A percentile compares a stretch with the other conserved stretches of the same genome.
Conservation (phyloP, 2,797 vertebrate species). For the Eidolon dupreanum region DNA sequence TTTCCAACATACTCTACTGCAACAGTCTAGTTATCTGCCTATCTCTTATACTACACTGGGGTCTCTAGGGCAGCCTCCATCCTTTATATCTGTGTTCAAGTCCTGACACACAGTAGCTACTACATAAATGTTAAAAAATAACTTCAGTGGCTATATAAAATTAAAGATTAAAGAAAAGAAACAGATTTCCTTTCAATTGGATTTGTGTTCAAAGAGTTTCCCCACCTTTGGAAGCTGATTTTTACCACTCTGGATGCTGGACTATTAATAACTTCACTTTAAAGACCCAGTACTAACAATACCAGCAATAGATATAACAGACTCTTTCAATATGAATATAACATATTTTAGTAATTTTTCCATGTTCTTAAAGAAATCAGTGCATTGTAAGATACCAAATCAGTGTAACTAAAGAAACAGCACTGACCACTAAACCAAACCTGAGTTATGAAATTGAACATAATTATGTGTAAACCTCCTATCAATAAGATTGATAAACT, state of each 20-base stretch:
- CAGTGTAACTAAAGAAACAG: neutral
- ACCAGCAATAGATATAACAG: neutral
- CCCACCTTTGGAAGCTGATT: neutral
- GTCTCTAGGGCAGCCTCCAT: neutral
- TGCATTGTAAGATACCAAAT: neutral
- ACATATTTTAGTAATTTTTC: neutral
- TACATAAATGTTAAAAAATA: neutral
- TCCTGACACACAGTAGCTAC: neutral
- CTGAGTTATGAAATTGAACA: neutral
- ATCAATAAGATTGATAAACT: neutral
- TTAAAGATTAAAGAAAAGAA: neutral
- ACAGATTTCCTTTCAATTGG: neutral
- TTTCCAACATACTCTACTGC: neutral
- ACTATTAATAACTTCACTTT: neutral
- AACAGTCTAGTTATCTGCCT: neutral
- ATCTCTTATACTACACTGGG: neutral
- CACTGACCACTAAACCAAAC: neutral
- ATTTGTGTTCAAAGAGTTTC: neutral
- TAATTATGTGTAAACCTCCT: neutral
- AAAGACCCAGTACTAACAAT: neutral
- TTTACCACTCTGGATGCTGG: neutral
- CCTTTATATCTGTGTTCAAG: neutral
- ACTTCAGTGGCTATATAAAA: neutral
- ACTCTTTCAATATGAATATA: neutral
- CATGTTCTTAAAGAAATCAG: slow-evolving; percentile 18